Percentiles rank a stretch among this genome's conserved stretches.
phyloP scores from a whole-genome alignment of 2,888 invertebrate genomes.

The Galerucella nymphaeae region DNA sequence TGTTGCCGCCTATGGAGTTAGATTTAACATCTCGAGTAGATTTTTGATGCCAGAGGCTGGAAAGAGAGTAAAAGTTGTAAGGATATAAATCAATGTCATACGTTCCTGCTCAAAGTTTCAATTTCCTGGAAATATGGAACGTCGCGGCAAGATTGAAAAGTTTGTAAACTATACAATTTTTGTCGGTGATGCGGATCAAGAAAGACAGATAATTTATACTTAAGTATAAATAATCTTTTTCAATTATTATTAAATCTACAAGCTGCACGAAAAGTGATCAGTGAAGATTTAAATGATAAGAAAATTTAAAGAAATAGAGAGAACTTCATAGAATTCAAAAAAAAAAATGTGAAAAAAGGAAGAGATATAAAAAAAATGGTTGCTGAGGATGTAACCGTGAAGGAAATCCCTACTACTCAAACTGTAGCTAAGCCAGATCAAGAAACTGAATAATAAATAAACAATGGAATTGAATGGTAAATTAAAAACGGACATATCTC shows the following conservation, averaged over 20 bases:
- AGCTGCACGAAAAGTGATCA: background rate
- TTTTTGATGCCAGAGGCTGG: slow-evolving; percentile 29
- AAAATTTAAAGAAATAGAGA: too few species aligned
- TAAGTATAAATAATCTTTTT: slow-evolving; percentile 18
- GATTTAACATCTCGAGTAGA: slow-evolving; percentile 16
- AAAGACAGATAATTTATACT: slow-evolving; percentile 25
- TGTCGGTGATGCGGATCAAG: slow-evolving; percentile 32
- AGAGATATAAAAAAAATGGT: too few species aligned
- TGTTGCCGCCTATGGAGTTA: slow-evolving; percentile 23
- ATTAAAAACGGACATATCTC: too few species aligned
- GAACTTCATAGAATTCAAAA: too few species aligned
- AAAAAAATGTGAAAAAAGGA: too few species aligned
- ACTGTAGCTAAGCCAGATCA: too few species aligned
- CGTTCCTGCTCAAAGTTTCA: slow-evolving; percentile 61
- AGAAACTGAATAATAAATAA: too few species aligned
- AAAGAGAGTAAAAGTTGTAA: slow-evolving; percentile 38
- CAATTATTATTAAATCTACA: slow-evolving; percentile 7
- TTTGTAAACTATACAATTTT: slow-evolving; percentile 33
- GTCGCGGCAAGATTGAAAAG: slow-evolving; percentile 33
- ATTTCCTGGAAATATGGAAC: slow-evolving; percentile 53
- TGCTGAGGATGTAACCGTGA: too few species aligned
- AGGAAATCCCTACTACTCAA: too few species aligned
- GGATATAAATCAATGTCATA: slow-evolving; percentile 62
- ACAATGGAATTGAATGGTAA: too few species aligned
- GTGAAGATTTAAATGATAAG: background rate